Evolutionary conservation across 2,113 vertebrate species (phyloP), one percentile per base, ranked within the genome.

Genomic region (Sakesphorus luctuosus): DNA sequence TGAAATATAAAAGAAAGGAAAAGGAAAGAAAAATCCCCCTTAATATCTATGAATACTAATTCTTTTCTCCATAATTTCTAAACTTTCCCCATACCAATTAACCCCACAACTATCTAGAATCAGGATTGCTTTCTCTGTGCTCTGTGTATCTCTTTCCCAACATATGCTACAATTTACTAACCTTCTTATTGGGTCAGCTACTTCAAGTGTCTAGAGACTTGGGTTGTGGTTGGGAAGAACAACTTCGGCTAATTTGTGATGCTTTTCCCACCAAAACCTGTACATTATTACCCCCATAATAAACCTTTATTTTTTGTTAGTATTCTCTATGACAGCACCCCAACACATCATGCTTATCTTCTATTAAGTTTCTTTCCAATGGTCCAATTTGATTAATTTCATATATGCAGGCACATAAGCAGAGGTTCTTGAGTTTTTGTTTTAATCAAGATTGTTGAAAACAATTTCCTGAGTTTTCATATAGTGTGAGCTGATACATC

Each of bases 371-470:
- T 90, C 26, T 62, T 92, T 55, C 18, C 59, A 55, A 59, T 23
- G 59, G 44, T 59, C 4, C 65, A 7, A 50, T 84, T 55, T 56
- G 3, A 35, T 49, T 63, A 49, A 26, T 35, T 92, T 9, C 25
- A 4, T 75, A 68, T 52, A 56, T 36, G 5, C 9, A 82, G n/a
- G 23, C 55, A 90, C 55, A 47, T 59, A 58, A 38, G 29, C 26
- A 50, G 11, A 94, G 90, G 49, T 29, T 94, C 43, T 89, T 89
- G 18, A 90, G 35, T n/a, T 94, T 49, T 90, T 90, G 13, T 44
- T 38, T 61, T 71, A 78, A 86, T 91, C 50, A 91, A 87, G 76
- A 76, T 69, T 77, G 33, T 73, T 79, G 53, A 15, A 93, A 69
- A 78, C 18, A 61, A 25, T 36, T 33, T 83, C 18, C 14, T 40